Conservation (phyloP, 2,888 invertebrate species). For the Callyntrura sp. region DNA sequence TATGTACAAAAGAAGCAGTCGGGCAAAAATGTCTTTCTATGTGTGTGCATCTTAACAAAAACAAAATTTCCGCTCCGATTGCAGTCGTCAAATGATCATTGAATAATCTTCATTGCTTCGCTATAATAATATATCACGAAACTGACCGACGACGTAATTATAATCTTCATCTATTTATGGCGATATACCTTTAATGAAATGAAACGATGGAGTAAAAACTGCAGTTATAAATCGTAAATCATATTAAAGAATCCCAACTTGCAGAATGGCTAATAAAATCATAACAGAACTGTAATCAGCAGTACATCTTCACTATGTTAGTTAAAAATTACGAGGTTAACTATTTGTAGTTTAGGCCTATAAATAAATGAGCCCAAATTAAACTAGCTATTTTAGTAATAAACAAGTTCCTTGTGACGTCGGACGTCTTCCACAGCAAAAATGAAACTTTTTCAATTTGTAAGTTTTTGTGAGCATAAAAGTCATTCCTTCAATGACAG, state of each 20-base stretch:
- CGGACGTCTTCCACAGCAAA: neutral
- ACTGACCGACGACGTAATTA: neutral
- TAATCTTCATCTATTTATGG: neutral
- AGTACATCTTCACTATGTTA: too few species aligned
- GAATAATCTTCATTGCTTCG: neutral
- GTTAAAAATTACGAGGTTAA: too few species aligned
- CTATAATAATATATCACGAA: neutral
- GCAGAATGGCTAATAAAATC: too few species aligned
- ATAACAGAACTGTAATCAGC: too few species aligned
- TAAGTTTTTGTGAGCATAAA: neutral
- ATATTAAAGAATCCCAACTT: too few species aligned
- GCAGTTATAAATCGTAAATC: too few species aligned
- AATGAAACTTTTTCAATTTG: constrained; percentile 55
- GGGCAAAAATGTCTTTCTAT: too few species aligned
- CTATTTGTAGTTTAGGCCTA: neutral
- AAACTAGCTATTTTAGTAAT: neutral
- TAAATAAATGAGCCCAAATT: constrained; percentile 4
- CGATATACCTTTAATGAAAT: neutral
- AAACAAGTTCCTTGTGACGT: neutral
- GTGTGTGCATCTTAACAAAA: neutral
- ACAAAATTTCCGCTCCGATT: neutral
- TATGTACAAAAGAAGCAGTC: too few species aligned
- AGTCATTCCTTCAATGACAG: neutral
- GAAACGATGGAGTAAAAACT: neutral
- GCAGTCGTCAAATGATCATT: neutral